phyloP scores from a whole-genome alignment of 2,797 vertebrate genomes.

The Poecilia gillii region DNA sequence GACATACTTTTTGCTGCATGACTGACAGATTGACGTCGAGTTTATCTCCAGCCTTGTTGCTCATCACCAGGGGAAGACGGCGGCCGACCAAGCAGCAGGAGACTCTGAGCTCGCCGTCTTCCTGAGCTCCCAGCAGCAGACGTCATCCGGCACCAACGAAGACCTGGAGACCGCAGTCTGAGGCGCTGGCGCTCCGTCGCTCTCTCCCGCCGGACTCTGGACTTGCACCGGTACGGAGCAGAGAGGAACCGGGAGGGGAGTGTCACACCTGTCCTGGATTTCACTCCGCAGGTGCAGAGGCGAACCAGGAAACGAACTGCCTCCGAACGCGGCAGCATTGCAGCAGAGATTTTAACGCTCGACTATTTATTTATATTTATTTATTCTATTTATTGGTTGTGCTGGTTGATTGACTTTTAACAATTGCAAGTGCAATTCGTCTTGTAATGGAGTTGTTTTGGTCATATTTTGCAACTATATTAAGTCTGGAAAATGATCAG shows the following conservation, averaged over 20 bases:
- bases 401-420: constrained; percentile 51
- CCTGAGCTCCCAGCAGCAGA: constrained; percentile 82
- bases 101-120: constrained; percentile 89
- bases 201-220: constrained; percentile 13
- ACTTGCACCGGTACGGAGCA: constrained; percentile 33
- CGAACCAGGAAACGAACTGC: constrained; percentile 16
- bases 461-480: constrained; percentile 21
- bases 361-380: constrained; percentile 79
- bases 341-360: constrained; percentile 51
- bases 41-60: not conserved
- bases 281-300: constrained; percentile 14
- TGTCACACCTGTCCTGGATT: constrained; percentile 15
- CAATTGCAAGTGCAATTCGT: constrained; percentile 66
- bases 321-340: constrained; percentile 29
- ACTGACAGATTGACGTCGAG: not conserved
- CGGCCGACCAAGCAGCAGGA: constrained; percentile 89
- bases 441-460: constrained; percentile 38
- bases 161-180: constrained; percentile 98
- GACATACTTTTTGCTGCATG: not conserved
- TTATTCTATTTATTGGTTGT: constrained; percentile 84
- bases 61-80: constrained; percentile 88
- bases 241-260: constrained; percentile 21
- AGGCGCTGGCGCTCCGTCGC: constrained; percentile 52
- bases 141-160: constrained; percentile 82
- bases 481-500: not conserved